These are phyloP conservation scores for Excalfactoria chinensis DNA, from an alignment of 2,113 vertebrate species.

Conservation along the genomic window DNA sequence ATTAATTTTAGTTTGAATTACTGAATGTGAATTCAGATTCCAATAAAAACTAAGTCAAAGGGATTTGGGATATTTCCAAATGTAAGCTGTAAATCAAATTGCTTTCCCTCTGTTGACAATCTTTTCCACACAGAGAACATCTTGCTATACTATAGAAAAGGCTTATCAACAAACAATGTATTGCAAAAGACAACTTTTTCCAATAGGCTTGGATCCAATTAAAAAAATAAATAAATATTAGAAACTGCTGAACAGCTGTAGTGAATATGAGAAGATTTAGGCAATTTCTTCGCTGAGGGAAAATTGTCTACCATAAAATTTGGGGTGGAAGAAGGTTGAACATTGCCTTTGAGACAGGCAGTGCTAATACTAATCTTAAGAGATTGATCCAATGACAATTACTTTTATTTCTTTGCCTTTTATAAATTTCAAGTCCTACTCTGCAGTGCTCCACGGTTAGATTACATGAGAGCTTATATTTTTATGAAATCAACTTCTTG, in stretches of 20 bases:
- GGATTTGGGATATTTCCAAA: slow-evolving; percentile 38
- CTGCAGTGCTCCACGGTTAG: background rate
- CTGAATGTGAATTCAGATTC: background rate
- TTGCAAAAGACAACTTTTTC: slow-evolving; percentile 8
- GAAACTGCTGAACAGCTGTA: background rate
- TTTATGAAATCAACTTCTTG: background rate
- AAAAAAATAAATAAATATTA: slow-evolving; percentile 14
- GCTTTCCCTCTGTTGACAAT: background rate
- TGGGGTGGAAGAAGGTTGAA: background rate
- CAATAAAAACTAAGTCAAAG: background rate
- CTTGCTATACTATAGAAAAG: background rate
- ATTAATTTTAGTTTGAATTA: slow-evolving; percentile 23
- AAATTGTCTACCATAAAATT: background rate
- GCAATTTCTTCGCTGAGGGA: background rate
- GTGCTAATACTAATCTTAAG: background rate
- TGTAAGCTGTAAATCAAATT: slow-evolving; percentile 34
- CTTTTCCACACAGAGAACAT: background rate
- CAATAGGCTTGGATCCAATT: background rate
- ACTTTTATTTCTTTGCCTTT: background rate
- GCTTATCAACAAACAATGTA: background rate
- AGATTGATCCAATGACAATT: background rate
- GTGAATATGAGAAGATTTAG: background rate
- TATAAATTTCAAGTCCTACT: background rate
- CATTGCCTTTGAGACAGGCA: background rate
- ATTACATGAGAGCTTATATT: background rate